Evolutionary conservation across 2,888 invertebrate genomes (phyloP).

Genomic region (Teleogryllus oceanicus): DNA sequence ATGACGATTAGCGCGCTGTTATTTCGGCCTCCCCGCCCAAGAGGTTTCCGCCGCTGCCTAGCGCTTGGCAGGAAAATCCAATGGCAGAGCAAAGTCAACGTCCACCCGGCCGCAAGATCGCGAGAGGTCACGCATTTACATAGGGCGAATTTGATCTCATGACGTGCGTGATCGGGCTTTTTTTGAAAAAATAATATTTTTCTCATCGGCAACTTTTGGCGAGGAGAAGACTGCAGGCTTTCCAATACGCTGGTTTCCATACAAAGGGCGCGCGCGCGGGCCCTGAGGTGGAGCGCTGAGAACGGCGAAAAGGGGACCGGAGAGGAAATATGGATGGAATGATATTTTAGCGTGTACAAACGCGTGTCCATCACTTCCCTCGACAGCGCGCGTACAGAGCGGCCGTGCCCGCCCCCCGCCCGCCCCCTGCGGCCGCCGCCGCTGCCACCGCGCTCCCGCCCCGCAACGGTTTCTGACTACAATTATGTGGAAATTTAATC

Average conservation of each 20-base stretch:
- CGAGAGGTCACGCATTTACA: not conserved
- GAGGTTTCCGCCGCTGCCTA: not conserved
- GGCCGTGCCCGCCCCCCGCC: not conserved
- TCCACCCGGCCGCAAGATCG: not conserved
- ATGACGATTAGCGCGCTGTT: not conserved
- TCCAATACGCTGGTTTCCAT: not conserved
- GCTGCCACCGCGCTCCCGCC: no score
- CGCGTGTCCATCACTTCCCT: constrained; percentile 2
- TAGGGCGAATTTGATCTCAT: not conserved
- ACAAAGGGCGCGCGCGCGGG: not conserved
- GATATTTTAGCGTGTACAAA: constrained; percentile 18
- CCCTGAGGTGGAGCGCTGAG: constrained; percentile 18
- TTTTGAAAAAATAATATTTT: constrained; percentile 11
- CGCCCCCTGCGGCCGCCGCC: not conserved
- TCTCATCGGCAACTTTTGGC: not conserved
- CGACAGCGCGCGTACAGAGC: not conserved
- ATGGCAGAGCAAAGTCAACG: not conserved
- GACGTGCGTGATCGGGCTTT: not conserved
- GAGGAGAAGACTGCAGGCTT: not conserved
- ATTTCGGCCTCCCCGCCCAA: not conserved
- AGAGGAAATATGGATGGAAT: constrained; percentile 10
- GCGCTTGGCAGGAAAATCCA: not conserved
- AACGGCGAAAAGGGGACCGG: not conserved
- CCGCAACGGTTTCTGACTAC: constrained; percentile 28
- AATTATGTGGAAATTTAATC: constrained; percentile 39